Evolutionary conservation across 2,888 invertebrate genomes (phyloP).

Genomic region (Anodontia alba): DNA sequence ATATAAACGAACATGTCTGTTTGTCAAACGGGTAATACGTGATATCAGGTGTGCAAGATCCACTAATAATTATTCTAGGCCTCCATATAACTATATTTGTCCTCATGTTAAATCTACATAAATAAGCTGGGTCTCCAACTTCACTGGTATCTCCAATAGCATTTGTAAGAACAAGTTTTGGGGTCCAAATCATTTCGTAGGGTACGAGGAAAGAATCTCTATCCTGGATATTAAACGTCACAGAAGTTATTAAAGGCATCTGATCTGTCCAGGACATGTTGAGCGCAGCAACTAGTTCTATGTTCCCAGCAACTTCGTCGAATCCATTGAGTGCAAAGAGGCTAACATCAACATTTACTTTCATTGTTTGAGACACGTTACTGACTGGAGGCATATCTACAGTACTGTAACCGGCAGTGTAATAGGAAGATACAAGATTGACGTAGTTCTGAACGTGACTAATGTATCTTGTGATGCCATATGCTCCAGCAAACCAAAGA

Average conservation of each 20-base stretch:
- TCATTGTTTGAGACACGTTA: not conserved
- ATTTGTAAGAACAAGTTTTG: conserved; percentile 49
- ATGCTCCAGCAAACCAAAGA: not conserved
- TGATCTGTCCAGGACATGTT: conserved; percentile 41
- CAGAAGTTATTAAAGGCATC: conserved; percentile 42
- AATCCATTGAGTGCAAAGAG: conserved; percentile 31
- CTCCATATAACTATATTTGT: conserved; percentile 38
- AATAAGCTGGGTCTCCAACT: conserved; percentile 45
- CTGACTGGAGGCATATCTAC: not conserved
- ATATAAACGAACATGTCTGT: conserved; percentile 49
- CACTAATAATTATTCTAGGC: conserved; percentile 52
- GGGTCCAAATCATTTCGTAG: conserved; percentile 53
- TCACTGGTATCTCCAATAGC: conserved; percentile 51
- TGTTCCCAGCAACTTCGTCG: conserved; percentile 36
- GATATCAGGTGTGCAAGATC: conserved; percentile 57
- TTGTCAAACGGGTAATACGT: conserved; percentile 58
- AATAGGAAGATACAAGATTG: conserved; percentile 49
- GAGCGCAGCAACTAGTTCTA: conserved; percentile 48
- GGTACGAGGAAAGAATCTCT: conserved; percentile 48
- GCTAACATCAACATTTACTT: not conserved
- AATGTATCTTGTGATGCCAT: conserved; percentile 33
- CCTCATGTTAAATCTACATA: conserved; percentile 42
- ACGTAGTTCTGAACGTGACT: conserved; percentile 55
- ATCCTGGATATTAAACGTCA: conserved; percentile 31
- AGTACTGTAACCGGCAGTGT: conserved; percentile 36